Evolutionary conservation across 2,888 invertebrate genomes (phyloP).

Genomic region (Margaritifera margaritifera): DNA sequence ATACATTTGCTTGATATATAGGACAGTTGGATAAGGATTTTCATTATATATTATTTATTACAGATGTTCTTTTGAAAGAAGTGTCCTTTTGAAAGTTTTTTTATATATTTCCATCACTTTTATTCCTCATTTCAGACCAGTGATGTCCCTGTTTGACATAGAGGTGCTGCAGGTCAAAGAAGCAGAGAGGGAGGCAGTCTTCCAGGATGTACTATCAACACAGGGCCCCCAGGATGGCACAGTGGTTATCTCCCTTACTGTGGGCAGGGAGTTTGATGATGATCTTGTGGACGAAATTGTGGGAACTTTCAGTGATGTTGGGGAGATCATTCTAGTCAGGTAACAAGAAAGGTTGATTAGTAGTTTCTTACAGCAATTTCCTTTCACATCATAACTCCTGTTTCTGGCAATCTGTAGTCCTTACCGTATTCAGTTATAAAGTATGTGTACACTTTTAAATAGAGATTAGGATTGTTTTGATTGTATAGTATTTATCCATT

Average conservation of each 20-base stretch:
- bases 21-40: no score
- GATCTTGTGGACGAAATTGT: constrained; percentile 85
- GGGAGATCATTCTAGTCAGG: constrained; percentile 91
- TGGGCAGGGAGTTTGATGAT: constrained; percentile 82
- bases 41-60: no score
- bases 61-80: no score
- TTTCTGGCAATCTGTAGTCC: no score
- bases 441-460: no score
- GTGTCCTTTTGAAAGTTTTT: no score
- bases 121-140: constrained; percentile 80
- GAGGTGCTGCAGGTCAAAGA: constrained; percentile 88
- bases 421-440: no score
- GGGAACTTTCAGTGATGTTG: constrained; percentile 84
- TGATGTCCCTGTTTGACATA: constrained; percentile 91
- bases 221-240: constrained; percentile 97
- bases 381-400: background rate
- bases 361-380: background rate
- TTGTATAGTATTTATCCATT: no score
- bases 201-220: constrained; percentile 78
- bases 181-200: constrained; percentile 84
- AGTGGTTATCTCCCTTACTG: constrained; percentile 82
- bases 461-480: no score
- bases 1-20: no score
- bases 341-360: constrained; percentile 24
- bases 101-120: no score